Conservation (phyloP, 1,140 invertebrate genomes). For the Geopemphigus sp. region DNA sequence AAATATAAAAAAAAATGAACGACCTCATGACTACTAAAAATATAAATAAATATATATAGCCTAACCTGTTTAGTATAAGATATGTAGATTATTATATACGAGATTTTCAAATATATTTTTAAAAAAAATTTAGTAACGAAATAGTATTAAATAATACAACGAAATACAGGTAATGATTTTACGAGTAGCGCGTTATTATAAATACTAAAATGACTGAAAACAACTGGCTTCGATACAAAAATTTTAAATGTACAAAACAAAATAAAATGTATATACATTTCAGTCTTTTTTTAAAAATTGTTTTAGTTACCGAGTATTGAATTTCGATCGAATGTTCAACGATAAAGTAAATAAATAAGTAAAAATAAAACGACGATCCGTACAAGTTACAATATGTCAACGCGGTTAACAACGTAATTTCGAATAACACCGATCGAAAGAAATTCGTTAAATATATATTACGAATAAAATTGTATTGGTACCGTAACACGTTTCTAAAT, state of each 20-base stretch:
- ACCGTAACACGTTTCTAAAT: not conserved
- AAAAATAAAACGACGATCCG: not conserved
- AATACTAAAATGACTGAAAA: not conserved
- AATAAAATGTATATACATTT: constrained; percentile 4
- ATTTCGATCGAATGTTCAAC: not conserved
- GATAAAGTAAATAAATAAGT: not conserved
- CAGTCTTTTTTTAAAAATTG: constrained; percentile 18
- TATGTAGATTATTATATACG: too few relatives aligned
- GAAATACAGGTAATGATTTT: not conserved
- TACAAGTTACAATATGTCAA: not conserved
- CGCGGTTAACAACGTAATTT: not conserved
- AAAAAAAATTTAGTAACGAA: not conserved
- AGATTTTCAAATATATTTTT: too few relatives aligned
- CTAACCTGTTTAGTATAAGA: too few relatives aligned
- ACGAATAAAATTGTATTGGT: not conserved
- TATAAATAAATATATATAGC: too few relatives aligned
- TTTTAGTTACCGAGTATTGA: constrained; percentile 1
- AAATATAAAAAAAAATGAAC: too few relatives aligned
- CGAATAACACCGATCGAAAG: not conserved
- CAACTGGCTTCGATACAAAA: not conserved
- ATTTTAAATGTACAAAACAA: not conserved
- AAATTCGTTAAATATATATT: not conserved
- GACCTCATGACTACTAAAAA: too few relatives aligned
- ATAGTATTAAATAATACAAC: not conserved
- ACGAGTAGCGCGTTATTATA: too few relatives aligned